Evolutionary conservation across 2,113 vertebrate species (phyloP).

Genomic region (Misgurnus mizolepis): DNA sequence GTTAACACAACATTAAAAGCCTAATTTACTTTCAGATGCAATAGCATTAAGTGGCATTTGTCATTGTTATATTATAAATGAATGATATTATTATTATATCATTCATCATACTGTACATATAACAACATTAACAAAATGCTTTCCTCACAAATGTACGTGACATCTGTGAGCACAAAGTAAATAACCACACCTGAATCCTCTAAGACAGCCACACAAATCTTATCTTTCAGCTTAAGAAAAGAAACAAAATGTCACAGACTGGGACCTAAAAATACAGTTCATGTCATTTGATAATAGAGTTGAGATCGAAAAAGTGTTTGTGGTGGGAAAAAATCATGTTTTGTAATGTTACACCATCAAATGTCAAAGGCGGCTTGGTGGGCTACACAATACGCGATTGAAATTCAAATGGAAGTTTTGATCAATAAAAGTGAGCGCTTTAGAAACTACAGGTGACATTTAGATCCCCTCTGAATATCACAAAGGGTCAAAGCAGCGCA

Average conservation of each 20-base stretch:
- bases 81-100: too few species aligned
- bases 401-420: constrained; percentile 51
- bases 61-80: too few species aligned
- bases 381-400: constrained; percentile 46
- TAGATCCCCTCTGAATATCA: constrained; percentile 43
- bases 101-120: too few species aligned
- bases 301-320: constrained; percentile 17
- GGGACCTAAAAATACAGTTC: constrained; percentile 4
- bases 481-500: constrained; percentile 14
- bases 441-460: constrained; percentile 48
- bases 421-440: constrained; percentile 34
- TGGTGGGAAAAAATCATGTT: constrained; percentile 19
- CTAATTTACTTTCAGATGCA: too few species aligned
- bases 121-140: too few species aligned
- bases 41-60: too few species aligned
- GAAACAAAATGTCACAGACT: constrained; percentile 29
- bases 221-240: neutral
- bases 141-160: too few species aligned
- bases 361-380: constrained; percentile 43
- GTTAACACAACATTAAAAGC: too few species aligned
- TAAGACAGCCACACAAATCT: neutral
- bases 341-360: constrained; percentile 35
- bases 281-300: constrained; percentile 26
- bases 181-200: too few species aligned
- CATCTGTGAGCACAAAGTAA: too few species aligned